A percentile compares a stretch with the other conserved stretches of the same genome.
Conservation (phyloP, 2,888 invertebrate species). For the Drosophila rellima region DNA sequence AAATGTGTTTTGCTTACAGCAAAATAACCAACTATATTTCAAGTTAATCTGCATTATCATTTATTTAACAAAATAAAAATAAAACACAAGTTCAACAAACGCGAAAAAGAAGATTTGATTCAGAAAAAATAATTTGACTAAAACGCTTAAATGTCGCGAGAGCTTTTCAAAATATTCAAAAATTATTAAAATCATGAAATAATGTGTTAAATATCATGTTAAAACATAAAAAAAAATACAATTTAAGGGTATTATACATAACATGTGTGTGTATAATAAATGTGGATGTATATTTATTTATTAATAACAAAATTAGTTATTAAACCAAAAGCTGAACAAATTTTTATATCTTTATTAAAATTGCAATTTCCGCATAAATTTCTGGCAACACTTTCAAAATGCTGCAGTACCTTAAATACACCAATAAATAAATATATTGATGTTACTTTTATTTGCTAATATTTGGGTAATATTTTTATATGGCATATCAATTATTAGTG, state of each 20-base stretch:
- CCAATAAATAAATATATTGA: constrained; percentile 3
- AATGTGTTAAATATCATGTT: constrained; percentile 73
- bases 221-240: constrained; percentile 6
- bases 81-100: constrained; percentile 29
- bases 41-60: constrained; percentile 49
- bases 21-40: constrained; percentile 46
- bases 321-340: constrained; percentile 18
- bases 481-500: constrained; percentile 28
- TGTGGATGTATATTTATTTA: constrained; percentile 36
- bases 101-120: constrained; percentile 30
- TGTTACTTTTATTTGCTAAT: constrained; percentile 14
- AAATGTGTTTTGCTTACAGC: constrained; percentile 42
- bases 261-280: constrained; percentile 25
- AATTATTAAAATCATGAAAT: constrained; percentile 70
- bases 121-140: constrained; percentile 33
- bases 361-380: constrained; percentile 29
- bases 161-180: constrained; percentile 50
- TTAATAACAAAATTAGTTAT: constrained; percentile 32
- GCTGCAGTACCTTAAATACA: constrained; percentile 11
- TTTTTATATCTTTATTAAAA: constrained; percentile 48
- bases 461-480: constrained; percentile 25
- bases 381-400: too few species aligned
- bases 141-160: constrained; percentile 34
- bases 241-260: constrained; percentile 13
- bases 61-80: constrained; percentile 42